Evolutionary conservation across 2,888 invertebrate genomes (phyloP).

Genomic region (Drosophila longiperda): DNA sequence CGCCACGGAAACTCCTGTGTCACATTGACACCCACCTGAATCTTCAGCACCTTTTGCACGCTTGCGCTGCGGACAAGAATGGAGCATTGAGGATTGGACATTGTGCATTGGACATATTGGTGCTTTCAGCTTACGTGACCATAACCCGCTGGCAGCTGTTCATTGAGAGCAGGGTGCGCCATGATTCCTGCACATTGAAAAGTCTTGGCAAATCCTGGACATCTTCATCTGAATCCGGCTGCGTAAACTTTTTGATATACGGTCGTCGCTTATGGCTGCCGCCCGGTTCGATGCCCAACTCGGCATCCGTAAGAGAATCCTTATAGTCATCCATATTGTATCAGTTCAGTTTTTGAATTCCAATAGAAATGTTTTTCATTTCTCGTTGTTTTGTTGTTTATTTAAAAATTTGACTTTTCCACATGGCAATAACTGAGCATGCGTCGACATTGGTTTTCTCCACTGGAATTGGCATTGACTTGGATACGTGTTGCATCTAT

Average conservation of each 20-base stretch:
- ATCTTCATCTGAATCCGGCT: conserved; percentile 73
- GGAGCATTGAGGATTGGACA: background rate
- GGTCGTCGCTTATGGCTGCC: conserved; percentile 27
- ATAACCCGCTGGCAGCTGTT: conserved; percentile 73
- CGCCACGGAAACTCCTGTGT: conserved; percentile 92
- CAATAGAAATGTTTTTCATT: conserved; percentile 9
- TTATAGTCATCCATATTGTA: conserved; percentile 38
- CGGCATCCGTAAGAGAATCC: conserved; percentile 21
- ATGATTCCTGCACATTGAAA: conserved; percentile 74
- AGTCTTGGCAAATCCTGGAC: conserved; percentile 42
- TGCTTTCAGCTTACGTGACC: conserved; percentile 61
- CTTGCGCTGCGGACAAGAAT: conserved; percentile 31
- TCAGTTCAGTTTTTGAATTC: background rate
- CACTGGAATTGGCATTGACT: conserved; percentile 14
- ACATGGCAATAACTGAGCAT: conserved; percentile 53
- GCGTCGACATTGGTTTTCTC: conserved; percentile 29
- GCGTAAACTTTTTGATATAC: conserved; percentile 64
- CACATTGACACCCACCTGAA: conserved; percentile 89
- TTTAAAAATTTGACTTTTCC: conserved; percentile 17
- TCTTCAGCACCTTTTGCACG: conserved; percentile 85
- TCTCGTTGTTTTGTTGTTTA: conserved; percentile 18
- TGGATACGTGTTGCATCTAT: conserved; percentile 20
- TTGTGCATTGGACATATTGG: background rate
- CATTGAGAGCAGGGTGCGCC: conserved; percentile 71
- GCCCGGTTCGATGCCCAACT: background rate